phyloP scores from a whole-genome alignment of 2,888 invertebrate species.

The Chromoteleia sp. region DNA sequence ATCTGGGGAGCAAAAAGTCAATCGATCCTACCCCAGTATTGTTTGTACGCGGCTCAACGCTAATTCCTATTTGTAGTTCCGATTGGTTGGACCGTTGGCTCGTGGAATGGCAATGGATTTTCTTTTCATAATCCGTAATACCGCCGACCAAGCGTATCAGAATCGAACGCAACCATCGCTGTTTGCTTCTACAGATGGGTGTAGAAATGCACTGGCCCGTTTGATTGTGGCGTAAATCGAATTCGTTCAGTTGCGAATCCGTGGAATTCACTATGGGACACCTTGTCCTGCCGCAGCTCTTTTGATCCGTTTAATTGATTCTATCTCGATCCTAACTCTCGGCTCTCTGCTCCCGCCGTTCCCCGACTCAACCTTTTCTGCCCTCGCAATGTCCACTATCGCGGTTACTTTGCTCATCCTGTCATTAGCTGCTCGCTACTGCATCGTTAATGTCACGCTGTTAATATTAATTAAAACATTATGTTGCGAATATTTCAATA shows the following conservation, averaged over 20 bases:
- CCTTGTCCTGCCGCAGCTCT: constrained; percentile 71
- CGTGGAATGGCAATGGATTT: constrained; percentile 77
- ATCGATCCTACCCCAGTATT: constrained; percentile 80
- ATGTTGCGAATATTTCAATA: constrained; percentile 23
- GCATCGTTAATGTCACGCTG: constrained; percentile 13
- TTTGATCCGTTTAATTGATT: constrained; percentile 75
- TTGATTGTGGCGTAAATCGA: constrained; percentile 73
- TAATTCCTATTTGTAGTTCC: constrained; percentile 83
- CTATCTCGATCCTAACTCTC: constrained; percentile 64
- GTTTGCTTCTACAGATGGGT: constrained; percentile 67
- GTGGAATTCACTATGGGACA: constrained; percentile 70
- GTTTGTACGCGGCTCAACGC: constrained; percentile 82
- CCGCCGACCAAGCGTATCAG: constrained; percentile 69
- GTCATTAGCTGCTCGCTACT: constrained; percentile 31
- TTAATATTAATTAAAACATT: constrained; percentile 44
- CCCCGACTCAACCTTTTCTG: constrained; percentile 14
- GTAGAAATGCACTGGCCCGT: constrained; percentile 70
- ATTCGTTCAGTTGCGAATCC: constrained; percentile 71
- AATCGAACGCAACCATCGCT: constrained; percentile 63
- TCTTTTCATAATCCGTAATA: constrained; percentile 79
- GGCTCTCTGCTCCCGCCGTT: not conserved
- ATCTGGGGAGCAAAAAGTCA: constrained; percentile 79
- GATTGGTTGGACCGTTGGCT: constrained; percentile 77
- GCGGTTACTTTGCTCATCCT: constrained; percentile 55
- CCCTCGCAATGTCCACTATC: constrained; percentile 46